Conservation (phyloP, 1,140 invertebrate species). For the Philopotamus ludificatus region DNA sequence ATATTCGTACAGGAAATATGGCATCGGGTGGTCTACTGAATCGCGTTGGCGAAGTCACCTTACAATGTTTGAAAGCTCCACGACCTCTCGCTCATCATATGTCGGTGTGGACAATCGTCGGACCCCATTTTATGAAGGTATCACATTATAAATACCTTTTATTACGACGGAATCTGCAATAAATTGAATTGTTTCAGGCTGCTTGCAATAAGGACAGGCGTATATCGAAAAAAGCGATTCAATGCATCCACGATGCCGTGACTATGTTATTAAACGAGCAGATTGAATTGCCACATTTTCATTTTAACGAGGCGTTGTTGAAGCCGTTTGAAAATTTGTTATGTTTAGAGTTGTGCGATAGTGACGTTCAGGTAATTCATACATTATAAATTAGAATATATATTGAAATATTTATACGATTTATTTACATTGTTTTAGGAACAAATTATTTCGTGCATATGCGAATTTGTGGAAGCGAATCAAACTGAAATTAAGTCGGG, state of each 20-base stretch:
- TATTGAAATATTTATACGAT: conserved; percentile 1
- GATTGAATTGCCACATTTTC: conserved; percentile 86
- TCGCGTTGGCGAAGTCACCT: conserved; percentile 81
- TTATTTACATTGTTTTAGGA: conserved; percentile 55
- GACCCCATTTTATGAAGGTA: conserved; percentile 89
- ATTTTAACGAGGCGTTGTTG: conserved; percentile 92
- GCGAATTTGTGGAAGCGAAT: conserved; percentile 93
- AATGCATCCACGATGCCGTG: conserved; percentile 89
- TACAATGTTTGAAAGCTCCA: conserved; percentile 82
- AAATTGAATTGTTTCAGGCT: conserved; percentile 58
- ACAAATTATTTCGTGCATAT: conserved; percentile 91
- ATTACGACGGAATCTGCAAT: too few relatives aligned
- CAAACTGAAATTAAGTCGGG: conserved; percentile 88
- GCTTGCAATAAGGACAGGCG: conserved; percentile 86
- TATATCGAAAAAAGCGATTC: conserved; percentile 90
- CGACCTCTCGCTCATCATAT: conserved; percentile 87
- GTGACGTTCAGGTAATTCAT: conserved; percentile 77
- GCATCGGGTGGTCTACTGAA: conserved; percentile 65
- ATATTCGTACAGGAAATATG: conserved; percentile 45
- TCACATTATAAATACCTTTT: not conserved
- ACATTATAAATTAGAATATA: conserved; percentile 6
- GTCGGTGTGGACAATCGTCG: conserved; percentile 85
- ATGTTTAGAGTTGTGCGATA: conserved; percentile 87
- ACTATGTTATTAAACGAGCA: conserved; percentile 85
- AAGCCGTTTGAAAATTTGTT: conserved; percentile 94